Percentiles rank a stretch among this genome's conserved stretches.
These are phyloP conservation scores for Lampropteryx suffumata DNA, from an alignment of 2,888 invertebrate species.

Conservation along the genomic window DNA sequence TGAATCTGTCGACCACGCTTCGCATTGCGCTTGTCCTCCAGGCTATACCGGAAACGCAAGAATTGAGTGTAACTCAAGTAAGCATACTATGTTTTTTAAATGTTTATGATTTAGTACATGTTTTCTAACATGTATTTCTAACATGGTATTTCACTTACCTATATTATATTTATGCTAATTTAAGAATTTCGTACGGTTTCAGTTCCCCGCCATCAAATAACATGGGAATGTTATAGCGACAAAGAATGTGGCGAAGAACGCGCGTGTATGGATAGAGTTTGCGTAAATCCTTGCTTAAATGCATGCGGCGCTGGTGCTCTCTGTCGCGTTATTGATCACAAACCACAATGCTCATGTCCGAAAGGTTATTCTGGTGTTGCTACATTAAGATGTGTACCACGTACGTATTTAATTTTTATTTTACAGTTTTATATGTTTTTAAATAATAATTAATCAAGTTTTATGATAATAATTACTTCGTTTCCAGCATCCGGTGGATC, in stretches of 20 bases:
- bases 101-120: no score
- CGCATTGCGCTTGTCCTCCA: slow-evolving; percentile 89
- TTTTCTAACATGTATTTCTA: no score
- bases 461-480: slow-evolving; percentile 1
- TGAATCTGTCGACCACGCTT: slow-evolving; percentile 88
- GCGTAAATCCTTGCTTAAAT: slow-evolving; percentile 90
- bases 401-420: slow-evolving; percentile 77
- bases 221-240: slow-evolving; percentile 89
- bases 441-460: not conserved
- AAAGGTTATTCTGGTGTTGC: slow-evolving; percentile 89
- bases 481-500: slow-evolving; percentile 80
- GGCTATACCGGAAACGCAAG: slow-evolving; percentile 91
- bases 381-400: slow-evolving; percentile 87
- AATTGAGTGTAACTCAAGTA: slow-evolving; percentile 87
- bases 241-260: slow-evolving; percentile 90
- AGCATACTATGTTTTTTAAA: slow-evolving; percentile 1
- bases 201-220: slow-evolving; percentile 67
- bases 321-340: slow-evolving; percentile 90
- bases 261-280: slow-evolving; percentile 89
- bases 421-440: not conserved
- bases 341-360: slow-evolving; percentile 91
- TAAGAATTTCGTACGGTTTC: slow-evolving; percentile 21
- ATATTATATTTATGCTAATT: no score
- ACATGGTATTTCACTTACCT: no score
- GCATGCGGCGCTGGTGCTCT: slow-evolving; percentile 91